phyloP scores from a whole-genome alignment of 2,888 invertebrate species.

The Euspilapteryx auroguttella region DNA sequence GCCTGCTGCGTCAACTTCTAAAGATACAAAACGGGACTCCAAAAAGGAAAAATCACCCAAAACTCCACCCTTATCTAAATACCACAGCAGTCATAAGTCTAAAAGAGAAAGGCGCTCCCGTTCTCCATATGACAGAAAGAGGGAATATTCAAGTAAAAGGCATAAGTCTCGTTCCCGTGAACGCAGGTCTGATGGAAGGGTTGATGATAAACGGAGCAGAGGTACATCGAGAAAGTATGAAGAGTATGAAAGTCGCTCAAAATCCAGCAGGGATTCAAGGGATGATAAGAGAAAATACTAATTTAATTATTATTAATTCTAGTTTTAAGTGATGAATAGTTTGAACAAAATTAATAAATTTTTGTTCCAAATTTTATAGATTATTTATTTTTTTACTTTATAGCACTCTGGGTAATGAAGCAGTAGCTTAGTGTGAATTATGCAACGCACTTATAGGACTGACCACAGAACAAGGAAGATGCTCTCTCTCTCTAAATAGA shows the following conservation, averaged over 20 bases:
- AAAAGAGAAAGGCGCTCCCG: slow-evolving; percentile 47
- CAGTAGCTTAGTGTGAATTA: too few relatives aligned
- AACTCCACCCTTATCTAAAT: slow-evolving; percentile 51
- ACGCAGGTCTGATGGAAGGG: slow-evolving; percentile 32
- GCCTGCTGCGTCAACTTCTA: slow-evolving; percentile 44
- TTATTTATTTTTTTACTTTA: too few relatives aligned
- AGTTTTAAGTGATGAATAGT: not conserved
- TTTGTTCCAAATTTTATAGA: slow-evolving; percentile 23
- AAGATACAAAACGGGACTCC: slow-evolving; percentile 37
- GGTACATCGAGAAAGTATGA: slow-evolving; percentile 41
- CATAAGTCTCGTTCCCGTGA: slow-evolving; percentile 49
- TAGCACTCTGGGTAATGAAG: too few relatives aligned
- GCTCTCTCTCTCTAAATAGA: too few relatives aligned
- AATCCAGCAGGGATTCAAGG: slow-evolving; percentile 34
- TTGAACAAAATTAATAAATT: slow-evolving; percentile 1
- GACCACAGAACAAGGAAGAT: too few relatives aligned
- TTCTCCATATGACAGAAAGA: slow-evolving; percentile 49
- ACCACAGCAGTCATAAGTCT: slow-evolving; percentile 41
- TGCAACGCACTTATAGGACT: too few relatives aligned
- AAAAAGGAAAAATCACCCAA: slow-evolving; percentile 52
- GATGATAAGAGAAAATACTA: slow-evolving; percentile 46
- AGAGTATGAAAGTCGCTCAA: slow-evolving; percentile 45
- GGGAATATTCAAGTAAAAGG: slow-evolving; percentile 44
- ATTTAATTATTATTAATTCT: slow-evolving; percentile 3
- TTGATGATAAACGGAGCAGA: slow-evolving; percentile 33